Base-by-base conservation (phyloP, 2,797 vertebrate species). In the Cetoscarus ocellatus region DNA sequence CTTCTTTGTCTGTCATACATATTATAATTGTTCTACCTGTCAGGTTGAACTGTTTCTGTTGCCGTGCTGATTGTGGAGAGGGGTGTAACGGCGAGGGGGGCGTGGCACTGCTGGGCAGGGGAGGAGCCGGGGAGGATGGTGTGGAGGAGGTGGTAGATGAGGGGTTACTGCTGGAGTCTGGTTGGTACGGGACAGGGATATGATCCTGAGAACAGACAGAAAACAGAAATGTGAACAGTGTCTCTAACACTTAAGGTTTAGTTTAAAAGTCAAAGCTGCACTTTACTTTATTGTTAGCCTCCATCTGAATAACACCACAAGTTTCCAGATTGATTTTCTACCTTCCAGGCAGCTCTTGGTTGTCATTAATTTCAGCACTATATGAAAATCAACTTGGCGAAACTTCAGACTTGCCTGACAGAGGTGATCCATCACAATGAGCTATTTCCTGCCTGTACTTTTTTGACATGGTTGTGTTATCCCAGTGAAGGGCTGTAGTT, bases 161-260 rank as follows among this genome's bases (percentile, higher is more conserved):
- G 7, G 98, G 98, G 68, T 99, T 99, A 90, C 98, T 99, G 96
- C 98, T 99, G 86, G 98, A 99, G 82, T 99, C 98, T 0, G 98
- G 98, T 88, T 99, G 98, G 91, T 99, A 99, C 19, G 98, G 98
- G 77, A 96, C 97, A 0, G 97, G 93, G 79, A 99, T 99, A 92
- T 99, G 97, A 86, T 99, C 98, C 98, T 99, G 91, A 1, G 10
- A 80, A 53, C 81, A 84, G 51, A 84, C 40, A 77, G 68, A 52
- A 73, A 45, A 55, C 0, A 62, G 0, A 61, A 44, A 42, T 12
- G 17, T 65, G 6, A 53, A 12, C 35, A 47, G 9, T 35, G 39
- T 11, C 36, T 18, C 40, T 8, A 19, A 51, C 45, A 44, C 44
- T n/a, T 15, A 12, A 69, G 43, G n/a, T 75, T 60, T 17, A 48